Conservation (phyloP, 2,113 vertebrate species). For the Percina caprodes region DNA sequence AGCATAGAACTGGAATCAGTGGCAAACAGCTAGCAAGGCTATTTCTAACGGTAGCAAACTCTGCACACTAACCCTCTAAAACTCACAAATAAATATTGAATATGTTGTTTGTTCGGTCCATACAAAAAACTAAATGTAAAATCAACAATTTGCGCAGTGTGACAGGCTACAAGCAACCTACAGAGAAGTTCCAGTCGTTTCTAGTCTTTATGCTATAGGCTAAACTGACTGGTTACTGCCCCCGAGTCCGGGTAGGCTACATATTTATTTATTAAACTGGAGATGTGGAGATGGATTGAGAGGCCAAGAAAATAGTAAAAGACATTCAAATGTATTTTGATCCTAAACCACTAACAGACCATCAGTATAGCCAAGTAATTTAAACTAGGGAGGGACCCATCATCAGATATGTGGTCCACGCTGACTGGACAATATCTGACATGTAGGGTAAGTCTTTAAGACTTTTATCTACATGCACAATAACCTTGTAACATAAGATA, state of each 20-base stretch:
- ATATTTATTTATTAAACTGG: neutral
- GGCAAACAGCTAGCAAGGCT: too few relatives aligned
- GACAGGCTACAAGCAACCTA: too few relatives aligned
- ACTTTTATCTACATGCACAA: neutral
- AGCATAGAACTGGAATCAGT: too few relatives aligned
- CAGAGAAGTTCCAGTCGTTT: too few relatives aligned
- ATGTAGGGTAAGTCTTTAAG: slow-evolving; percentile 6
- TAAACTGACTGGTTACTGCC: too few relatives aligned
- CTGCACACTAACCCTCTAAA: too few relatives aligned
- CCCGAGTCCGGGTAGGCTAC: too few relatives aligned
- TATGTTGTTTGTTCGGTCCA: too few relatives aligned
- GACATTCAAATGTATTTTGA: neutral
- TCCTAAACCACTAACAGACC: neutral
- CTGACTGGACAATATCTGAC: neutral
- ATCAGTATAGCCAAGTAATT: neutral
- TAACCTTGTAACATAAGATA: neutral
- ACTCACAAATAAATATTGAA: too few relatives aligned
- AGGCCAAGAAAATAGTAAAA: neutral
- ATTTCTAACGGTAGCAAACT: too few relatives aligned
- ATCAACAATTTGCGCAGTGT: neutral
- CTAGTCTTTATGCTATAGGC: too few relatives aligned
- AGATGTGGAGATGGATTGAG: neutral
- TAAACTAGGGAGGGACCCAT: neutral
- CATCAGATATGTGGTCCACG: neutral
- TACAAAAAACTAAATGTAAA: neutral